Evolutionary conservation across 1,140 invertebrate species (phyloP).

Genomic region (Bombus superbus): DNA sequence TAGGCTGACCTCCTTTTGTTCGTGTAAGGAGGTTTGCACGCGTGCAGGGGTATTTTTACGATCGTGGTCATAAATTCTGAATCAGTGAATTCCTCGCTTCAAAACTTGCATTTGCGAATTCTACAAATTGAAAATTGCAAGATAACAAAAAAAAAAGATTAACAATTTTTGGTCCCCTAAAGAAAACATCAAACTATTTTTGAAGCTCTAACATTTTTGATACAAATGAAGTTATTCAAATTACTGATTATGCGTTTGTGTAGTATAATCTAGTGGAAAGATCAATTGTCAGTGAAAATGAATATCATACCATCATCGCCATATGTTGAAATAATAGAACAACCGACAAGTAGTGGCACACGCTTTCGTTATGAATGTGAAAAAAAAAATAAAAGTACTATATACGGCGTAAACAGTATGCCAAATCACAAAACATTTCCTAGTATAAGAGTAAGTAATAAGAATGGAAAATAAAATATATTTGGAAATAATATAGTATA

Average conservation of each 20-base stretch:
- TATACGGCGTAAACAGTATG: constrained; percentile 94
- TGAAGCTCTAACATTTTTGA: background rate
- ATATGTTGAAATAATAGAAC: constrained; percentile 92
- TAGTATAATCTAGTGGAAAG: constrained; percentile 48
- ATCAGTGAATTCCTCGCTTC: too few relatives aligned
- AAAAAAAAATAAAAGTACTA: constrained; percentile 85
- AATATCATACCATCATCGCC: constrained; percentile 70
- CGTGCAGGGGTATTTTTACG: too few relatives aligned
- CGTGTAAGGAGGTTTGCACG: too few relatives aligned
- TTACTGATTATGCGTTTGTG: constrained; percentile 84
- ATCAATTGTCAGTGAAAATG: constrained; percentile 51
- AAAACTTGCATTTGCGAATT: too few relatives aligned
- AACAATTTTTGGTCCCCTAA: too few relatives aligned
- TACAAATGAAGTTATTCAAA: constrained; percentile 87
- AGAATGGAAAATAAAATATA: background rate
- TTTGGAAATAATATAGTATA: background rate
- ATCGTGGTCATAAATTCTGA: too few relatives aligned
- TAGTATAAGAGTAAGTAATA: constrained; percentile 88
- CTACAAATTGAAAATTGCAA: too few relatives aligned
- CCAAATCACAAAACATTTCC: constrained; percentile 96
- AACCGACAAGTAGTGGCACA: constrained; percentile 95
- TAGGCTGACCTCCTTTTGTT: too few relatives aligned
- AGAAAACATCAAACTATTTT: background rate
- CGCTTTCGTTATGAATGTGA: constrained; percentile 97
- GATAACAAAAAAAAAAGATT: too few relatives aligned